Percentiles rank a stretch among this genome's conserved stretches.
phyloP scores from a whole-genome alignment of 2,888 invertebrate genomes.

The Tanypteryx hageni region DNA sequence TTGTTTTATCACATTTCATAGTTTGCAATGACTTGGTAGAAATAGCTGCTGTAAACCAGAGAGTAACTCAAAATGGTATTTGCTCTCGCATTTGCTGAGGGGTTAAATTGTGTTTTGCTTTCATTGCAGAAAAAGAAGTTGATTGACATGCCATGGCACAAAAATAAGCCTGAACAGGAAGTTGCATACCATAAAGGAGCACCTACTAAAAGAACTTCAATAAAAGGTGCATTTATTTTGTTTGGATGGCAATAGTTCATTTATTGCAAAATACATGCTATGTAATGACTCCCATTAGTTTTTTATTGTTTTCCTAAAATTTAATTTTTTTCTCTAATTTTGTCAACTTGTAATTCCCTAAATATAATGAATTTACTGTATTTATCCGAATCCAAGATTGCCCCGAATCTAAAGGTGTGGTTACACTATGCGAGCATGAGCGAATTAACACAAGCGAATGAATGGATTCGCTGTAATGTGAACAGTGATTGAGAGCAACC shows the following conservation, averaged over 20 bases:
- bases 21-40: too few relatives aligned
- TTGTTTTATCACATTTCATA: too few relatives aligned
- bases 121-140: constrained; percentile 78
- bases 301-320: constrained; percentile 65
- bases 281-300: constrained; percentile 49
- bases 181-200: constrained; percentile 81
- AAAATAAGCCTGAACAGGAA: constrained; percentile 77
- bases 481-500: too few relatives aligned
- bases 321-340: constrained; percentile 6
- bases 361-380: too few relatives aligned
- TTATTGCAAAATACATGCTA: not conserved
- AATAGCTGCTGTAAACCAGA: too few relatives aligned
- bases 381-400: too few relatives aligned
- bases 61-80: too few relatives aligned
- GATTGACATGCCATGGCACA: constrained; percentile 87
- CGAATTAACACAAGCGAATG: too few relatives aligned
- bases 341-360: not conserved
- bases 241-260: not conserved
- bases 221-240: constrained; percentile 80
- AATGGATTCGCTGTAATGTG: too few relatives aligned
- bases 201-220: constrained; percentile 87
- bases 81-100: too few relatives aligned
- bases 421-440: too few relatives aligned
- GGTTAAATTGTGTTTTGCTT: not conserved
- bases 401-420: too few relatives aligned